Evolutionary conservation across 2,888 invertebrate genomes (phyloP).

Genomic region (Prenolepis imparis): DNA sequence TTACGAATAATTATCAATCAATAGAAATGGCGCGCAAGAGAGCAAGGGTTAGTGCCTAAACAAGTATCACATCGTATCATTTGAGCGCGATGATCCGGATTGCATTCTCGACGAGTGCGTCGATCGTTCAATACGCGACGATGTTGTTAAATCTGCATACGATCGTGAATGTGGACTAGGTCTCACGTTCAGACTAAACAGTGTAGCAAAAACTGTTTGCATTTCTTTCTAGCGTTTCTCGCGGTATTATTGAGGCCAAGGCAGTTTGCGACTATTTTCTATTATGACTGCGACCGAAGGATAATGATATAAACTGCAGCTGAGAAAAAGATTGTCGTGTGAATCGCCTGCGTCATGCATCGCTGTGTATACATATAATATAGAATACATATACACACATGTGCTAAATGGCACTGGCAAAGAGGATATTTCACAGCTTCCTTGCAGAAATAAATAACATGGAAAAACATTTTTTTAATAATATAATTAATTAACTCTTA

Average conservation of each 20-base stretch:
- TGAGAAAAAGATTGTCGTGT: constrained; percentile 54
- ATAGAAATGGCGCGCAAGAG: not conserved
- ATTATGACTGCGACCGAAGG: constrained; percentile 66
- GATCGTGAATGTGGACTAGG: constrained; percentile 60
- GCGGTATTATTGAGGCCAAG: constrained; percentile 45
- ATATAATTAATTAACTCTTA: not conserved
- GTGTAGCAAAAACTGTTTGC: constrained; percentile 78
- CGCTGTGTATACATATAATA: not conserved
- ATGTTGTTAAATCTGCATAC: constrained; percentile 27
- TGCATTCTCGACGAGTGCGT: constrained; percentile 37
- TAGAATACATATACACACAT: not conserved
- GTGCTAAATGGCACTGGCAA: not conserved
- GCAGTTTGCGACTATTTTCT: constrained; percentile 52
- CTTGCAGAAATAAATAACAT: not conserved
- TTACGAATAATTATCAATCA: constrained; percentile 32
- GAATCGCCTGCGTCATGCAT: not conserved
- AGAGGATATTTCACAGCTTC: not conserved
- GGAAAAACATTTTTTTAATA: not conserved
- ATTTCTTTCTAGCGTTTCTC: constrained; percentile 65
- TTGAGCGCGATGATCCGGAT: constrained; percentile 26
- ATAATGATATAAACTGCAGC: constrained; percentile 66
- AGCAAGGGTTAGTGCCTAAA: not conserved
- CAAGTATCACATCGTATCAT: constrained; percentile 20
- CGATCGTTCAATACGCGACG: constrained; percentile 34
- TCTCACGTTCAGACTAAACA: constrained; percentile 79